phyloP scores from a whole-genome alignment of 2,888 invertebrate genomes.

The Clivina fossor region DNA sequence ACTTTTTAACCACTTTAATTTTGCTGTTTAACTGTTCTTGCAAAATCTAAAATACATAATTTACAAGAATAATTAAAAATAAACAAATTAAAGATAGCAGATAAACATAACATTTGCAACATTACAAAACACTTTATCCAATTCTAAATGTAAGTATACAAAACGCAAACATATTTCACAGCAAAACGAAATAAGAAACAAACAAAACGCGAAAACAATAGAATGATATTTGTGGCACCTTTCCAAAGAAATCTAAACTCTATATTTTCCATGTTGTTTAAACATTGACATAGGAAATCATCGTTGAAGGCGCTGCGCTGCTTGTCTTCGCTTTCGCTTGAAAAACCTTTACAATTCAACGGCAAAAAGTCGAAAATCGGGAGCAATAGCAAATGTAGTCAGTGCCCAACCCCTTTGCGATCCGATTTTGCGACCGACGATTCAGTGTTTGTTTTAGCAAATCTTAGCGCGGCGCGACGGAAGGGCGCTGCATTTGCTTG shows the following conservation, averaged over 20 bases:
- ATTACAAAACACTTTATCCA: no score
- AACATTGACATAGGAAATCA: conserved; percentile 27
- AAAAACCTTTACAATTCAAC: not conserved
- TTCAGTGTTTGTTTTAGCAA: conserved; percentile 30
- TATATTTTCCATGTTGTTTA: conserved; percentile 27
- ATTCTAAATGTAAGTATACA: no score
- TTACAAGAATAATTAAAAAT: no score
- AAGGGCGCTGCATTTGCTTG: conserved; percentile 9
- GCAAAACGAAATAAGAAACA: conserved; percentile 14
- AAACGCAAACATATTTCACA: no score
- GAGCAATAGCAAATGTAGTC: not conserved
- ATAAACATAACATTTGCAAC: no score
- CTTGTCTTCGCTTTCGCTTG: not conserved
- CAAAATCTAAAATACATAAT: no score
- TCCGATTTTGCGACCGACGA: conserved; percentile 26
- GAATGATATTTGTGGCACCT: conserved; percentile 22
- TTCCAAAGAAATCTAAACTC: conserved; percentile 12
- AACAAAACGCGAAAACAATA: conserved; percentile 24
- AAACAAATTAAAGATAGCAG: no score
- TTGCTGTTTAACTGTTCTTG: no score
- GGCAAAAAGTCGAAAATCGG: conserved; percentile 1
- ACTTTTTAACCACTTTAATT: no score
- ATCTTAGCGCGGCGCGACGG: conserved; percentile 11
- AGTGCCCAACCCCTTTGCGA: not conserved
- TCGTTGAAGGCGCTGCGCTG: not conserved